phyloP scores from a whole-genome alignment of 1,140 invertebrate genomes.

The Leptonema lineaticorne region DNA sequence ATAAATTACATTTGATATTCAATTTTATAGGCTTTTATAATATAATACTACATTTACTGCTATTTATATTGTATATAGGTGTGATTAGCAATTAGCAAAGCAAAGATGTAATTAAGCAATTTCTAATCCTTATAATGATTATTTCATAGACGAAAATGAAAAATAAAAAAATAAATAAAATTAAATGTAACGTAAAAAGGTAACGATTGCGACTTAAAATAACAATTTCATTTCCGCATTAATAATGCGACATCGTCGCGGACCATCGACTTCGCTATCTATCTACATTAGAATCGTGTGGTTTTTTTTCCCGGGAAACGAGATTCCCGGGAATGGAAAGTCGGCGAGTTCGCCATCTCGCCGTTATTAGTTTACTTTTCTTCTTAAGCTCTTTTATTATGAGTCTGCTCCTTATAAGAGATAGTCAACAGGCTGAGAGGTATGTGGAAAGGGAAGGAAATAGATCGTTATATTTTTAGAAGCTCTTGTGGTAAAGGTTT shows the following conservation, averaged over 20 bases:
- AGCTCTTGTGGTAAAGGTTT: too few species aligned
- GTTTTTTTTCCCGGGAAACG: not conserved
- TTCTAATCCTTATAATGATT: too few species aligned
- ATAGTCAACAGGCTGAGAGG: constrained; percentile 27
- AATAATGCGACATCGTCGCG: constrained; percentile 33
- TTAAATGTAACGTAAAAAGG: too few species aligned
- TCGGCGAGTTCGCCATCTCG: constrained; percentile 9
- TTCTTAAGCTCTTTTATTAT: constrained; percentile 40
- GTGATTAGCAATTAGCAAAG: too few species aligned
- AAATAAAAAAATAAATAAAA: too few species aligned
- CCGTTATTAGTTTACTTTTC: constrained; percentile 41
- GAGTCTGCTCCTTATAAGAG: constrained; percentile 13
- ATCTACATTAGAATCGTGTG: constrained; percentile 9
- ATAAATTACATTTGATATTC: too few species aligned
- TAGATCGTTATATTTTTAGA: too few species aligned
- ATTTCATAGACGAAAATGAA: too few species aligned
- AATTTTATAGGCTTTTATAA: too few species aligned
- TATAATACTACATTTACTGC: too few species aligned
- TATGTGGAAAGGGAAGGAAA: not conserved
- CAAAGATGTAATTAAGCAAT: too few species aligned
- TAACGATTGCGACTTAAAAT: constrained; percentile 20
- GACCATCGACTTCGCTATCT: constrained; percentile 18
- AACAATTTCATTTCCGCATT: constrained; percentile 30
- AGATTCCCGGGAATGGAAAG: not conserved
- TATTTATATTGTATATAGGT: too few species aligned